Conservation (phyloP, 23 tunicate species). For the Trididemnum nubilum region DNA sequence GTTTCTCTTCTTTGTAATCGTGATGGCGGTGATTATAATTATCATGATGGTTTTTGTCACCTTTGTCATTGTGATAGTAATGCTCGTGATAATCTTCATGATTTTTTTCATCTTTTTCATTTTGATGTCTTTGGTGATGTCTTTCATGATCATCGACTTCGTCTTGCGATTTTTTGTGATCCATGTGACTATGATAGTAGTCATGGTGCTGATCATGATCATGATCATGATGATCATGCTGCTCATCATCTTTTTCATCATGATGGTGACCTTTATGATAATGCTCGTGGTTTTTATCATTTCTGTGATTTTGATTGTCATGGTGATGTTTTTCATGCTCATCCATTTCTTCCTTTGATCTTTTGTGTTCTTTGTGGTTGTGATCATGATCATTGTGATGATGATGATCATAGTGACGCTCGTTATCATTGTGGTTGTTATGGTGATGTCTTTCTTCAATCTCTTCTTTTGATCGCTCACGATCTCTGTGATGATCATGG, state of each 20-base stretch:
- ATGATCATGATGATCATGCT: background rate
- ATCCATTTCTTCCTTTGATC: background rate
- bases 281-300: background rate
- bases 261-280: background rate
- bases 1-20: background rate
- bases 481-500: background rate
- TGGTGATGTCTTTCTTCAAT: background rate
- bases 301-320: background rate
- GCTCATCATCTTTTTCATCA: background rate
- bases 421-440: background rate
- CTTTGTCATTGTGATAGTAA: background rate
- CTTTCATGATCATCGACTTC: slow-evolving; percentile 9
- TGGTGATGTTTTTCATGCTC: background rate
- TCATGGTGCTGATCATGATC: background rate
- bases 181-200: background rate
- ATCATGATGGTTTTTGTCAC: slow-evolving; percentile 5
- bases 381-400: background rate
- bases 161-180: background rate
- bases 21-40: slow-evolving; percentile 2
- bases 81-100: slow-evolving; percentile 7
- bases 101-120: background rate
- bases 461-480: background rate
- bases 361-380: background rate
- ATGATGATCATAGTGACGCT: background rate
- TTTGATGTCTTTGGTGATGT: background rate